phyloP scores from a whole-genome alignment of 2,113 vertebrate species.

The Lophochroa leadbeateri region DNA sequence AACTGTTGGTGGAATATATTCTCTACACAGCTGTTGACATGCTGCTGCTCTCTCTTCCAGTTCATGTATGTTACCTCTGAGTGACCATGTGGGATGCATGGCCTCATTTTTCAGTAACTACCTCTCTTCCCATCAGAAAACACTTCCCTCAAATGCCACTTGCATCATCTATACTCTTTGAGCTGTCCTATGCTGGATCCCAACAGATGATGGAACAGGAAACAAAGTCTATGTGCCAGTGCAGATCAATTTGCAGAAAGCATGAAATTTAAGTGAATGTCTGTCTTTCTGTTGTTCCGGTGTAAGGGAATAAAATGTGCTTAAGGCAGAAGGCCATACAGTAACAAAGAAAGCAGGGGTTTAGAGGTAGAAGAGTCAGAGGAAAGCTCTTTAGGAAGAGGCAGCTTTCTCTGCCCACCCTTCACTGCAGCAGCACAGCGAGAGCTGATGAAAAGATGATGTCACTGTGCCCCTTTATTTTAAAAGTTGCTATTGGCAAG shows the following conservation, averaged over 20 bases:
- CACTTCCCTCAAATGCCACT: background rate
- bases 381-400: background rate
- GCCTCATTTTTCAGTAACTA: background rate
- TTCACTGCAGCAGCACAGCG: background rate
- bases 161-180: background rate
- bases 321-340: background rate
- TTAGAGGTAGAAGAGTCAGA: background rate
- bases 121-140: background rate
- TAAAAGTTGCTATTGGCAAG: conserved; percentile 34
- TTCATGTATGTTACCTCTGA: background rate
- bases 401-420: background rate
- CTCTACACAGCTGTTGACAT: background rate
- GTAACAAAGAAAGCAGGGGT: background rate
- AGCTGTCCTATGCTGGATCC: background rate
- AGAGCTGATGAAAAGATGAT: background rate
- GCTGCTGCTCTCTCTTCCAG: background rate
- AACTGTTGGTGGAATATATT: background rate
- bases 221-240: background rate
- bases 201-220: background rate
- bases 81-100: background rate
- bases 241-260: background rate
- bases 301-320: background rate
- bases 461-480: background rate
- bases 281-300: background rate
- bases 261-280: background rate